Evolutionary conservation across 2,797 vertebrate genomes (phyloP), one percentile per base, ranked within the genome.

Genomic region (Rousettus madagascariensis): DNA sequence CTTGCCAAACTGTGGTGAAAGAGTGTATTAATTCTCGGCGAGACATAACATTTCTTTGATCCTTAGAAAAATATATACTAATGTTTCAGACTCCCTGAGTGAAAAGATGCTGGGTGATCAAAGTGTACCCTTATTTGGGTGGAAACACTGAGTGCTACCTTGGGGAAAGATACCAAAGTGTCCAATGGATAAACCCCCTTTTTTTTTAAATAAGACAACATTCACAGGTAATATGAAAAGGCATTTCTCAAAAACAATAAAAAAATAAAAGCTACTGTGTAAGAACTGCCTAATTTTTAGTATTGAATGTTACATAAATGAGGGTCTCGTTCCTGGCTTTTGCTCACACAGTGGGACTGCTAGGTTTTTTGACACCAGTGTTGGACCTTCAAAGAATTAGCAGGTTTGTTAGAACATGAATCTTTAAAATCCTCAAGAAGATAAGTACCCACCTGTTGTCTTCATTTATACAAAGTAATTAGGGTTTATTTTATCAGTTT

Each of bases 401-500:
- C 57, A 51, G 3, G 8, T 85, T 94, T 19, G 20, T 75, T 65
- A 82, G 71, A 77, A 82, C 20, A 17, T 22, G 19, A 17, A 33
- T 36, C 66, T 69, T 72, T 53, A 19, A 72, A 83, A 17, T 33
- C 24, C 17, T 84, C 51, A 69, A 65, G 57, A 80, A 72, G 75
- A 59, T 53, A 78, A 77, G 28, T 83, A 22, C 46, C 33, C 15
- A 5, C 57, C 36, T 69, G 33, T 49, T n/a, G 1, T 72, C n/a
- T 46, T 91, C 36, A 59, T 78, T 75, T 63, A 17, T 30, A 46
- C 24, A 59, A 66, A 79, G 19, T 61, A 43, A 66, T 17, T 24
- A 57, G 61, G 89, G 2, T 91, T 91, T 57, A 68, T 94, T 96
- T 91, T 20, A 49, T 69, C 7, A 65, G 53, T 66, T 84, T 90